These are phyloP conservation scores for Crax fasciolata DNA, from an alignment of 2,797 vertebrate species.

Conservation along the genomic window DNA sequence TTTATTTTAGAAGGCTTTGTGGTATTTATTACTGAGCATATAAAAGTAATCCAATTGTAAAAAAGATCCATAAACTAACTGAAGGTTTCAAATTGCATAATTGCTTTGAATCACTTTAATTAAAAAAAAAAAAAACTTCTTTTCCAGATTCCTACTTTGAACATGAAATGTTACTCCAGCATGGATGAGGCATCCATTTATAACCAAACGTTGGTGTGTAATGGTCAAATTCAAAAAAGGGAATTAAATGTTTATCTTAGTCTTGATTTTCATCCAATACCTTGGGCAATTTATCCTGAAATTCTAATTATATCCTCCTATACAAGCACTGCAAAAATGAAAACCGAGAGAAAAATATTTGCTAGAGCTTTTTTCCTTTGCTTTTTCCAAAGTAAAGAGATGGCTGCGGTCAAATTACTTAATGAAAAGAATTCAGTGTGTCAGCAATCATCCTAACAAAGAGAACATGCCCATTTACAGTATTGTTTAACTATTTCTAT, in stretches of 20 bases:
- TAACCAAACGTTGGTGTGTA: conserved; percentile 32
- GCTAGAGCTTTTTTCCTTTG: conserved; percentile 3
- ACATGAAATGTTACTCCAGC: neutral
- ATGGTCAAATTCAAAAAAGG: conserved; percentile 26
- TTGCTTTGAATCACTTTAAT: conserved; percentile 8
- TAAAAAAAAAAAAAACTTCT: neutral
- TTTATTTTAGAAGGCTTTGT: conserved; percentile 29
- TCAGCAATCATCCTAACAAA: conserved; percentile 12
- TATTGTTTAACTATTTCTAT: conserved; percentile 56
- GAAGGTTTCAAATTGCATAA: conserved; percentile 34
- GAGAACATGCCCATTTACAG: conserved; percentile 71
- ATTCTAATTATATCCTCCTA: conserved; percentile 42
- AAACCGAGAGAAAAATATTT: conserved; percentile 30
- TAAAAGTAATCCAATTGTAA: conserved; percentile 40
- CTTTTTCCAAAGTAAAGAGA: conserved; percentile 50
- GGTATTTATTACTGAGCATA: conserved; percentile 38
- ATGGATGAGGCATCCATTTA: neutral
- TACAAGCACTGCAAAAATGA: conserved; percentile 29
- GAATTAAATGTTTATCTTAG: conserved; percentile 32
- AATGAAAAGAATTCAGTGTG: conserved; percentile 51
- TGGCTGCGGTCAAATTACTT: conserved; percentile 46
- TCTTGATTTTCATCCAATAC: conserved; percentile 65
- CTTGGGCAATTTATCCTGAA: conserved; percentile 37
- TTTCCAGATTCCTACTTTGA: conserved; percentile 39
- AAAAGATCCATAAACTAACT: conserved; percentile 33